phyloP scores from a whole-genome alignment of 1,140 invertebrate species.

The Cryptotermes secundus region DNA sequence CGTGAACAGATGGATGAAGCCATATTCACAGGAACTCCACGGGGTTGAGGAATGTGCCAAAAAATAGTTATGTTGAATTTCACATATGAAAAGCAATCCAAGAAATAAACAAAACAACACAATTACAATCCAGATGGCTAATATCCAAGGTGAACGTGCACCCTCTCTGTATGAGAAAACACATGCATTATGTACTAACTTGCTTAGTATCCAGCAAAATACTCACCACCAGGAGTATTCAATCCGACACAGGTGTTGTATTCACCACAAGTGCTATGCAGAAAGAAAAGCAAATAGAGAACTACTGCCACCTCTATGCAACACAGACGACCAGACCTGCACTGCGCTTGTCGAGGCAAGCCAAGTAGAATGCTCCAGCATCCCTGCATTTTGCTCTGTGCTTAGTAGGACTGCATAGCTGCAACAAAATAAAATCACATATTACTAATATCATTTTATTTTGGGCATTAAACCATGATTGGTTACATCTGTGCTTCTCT shows the following conservation, averaged over 20 bases:
- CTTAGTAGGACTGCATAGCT: not conserved
- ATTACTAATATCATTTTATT: not conserved
- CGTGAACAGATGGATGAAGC: no score
- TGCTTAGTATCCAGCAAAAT: not conserved
- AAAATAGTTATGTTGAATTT: no score
- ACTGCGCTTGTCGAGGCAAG: not conserved
- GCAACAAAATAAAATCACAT: not conserved
- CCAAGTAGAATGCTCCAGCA: not conserved
- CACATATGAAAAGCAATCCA: no score
- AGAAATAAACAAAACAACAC: no score
- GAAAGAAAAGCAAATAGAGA: not conserved
- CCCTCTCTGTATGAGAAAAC: no score
- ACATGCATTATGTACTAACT: no score
- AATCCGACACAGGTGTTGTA: not conserved
- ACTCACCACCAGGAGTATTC: not conserved
- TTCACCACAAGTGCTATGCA: not conserved
- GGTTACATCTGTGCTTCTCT: no score
- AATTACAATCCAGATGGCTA: no score
- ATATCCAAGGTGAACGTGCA: no score
- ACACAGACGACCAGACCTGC: not conserved
- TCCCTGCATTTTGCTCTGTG: not conserved
- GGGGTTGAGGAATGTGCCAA: no score
- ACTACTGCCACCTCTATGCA: not conserved
- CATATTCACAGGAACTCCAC: no score
- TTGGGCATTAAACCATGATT: no score